These are phyloP conservation scores for Eleginops maclovinus DNA, from an alignment of 2,113 vertebrate species.

Conservation along the genomic window DNA sequence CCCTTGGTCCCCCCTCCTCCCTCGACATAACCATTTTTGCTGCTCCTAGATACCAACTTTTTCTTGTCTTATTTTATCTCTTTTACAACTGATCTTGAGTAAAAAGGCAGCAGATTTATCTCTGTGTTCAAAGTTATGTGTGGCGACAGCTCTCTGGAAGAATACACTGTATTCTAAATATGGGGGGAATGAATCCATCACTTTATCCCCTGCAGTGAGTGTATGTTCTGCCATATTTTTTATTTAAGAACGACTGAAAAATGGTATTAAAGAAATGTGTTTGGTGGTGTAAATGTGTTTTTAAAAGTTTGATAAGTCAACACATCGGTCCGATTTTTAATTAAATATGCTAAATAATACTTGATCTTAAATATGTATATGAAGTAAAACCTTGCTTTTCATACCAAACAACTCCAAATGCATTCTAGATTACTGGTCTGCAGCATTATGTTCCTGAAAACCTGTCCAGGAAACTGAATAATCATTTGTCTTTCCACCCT, in stretches of 20 bases:
- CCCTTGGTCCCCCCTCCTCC: background rate
- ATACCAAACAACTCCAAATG: slow-evolving; percentile 13
- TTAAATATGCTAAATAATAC: background rate
- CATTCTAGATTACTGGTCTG: slow-evolving; percentile 10
- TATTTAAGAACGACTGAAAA: background rate
- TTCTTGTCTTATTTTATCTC: background rate
- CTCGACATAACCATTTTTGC: background rate
- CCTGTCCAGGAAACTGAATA: slow-evolving; percentile 56
- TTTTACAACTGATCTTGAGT: background rate
- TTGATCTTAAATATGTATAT: background rate
- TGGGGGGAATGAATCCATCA: background rate
- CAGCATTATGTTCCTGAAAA: slow-evolving; percentile 49
- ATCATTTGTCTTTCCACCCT: slow-evolving; percentile 43
- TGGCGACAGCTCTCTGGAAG: background rate
- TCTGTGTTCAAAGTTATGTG: background rate
- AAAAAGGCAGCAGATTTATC: background rate
- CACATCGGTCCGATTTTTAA: background rate
- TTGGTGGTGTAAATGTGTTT: background rate
- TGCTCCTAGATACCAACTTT: slow-evolving; percentile 4
- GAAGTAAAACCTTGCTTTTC: background rate
- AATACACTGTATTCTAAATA: background rate
- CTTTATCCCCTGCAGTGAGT: background rate
- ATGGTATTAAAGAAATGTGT: background rate
- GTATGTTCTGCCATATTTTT: background rate
- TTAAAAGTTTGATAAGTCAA: background rate